Evolutionary conservation across 1,140 invertebrate species (phyloP), one percentile per base, ranked within the genome.

Genomic region (Cotesia chilonis): DNA sequence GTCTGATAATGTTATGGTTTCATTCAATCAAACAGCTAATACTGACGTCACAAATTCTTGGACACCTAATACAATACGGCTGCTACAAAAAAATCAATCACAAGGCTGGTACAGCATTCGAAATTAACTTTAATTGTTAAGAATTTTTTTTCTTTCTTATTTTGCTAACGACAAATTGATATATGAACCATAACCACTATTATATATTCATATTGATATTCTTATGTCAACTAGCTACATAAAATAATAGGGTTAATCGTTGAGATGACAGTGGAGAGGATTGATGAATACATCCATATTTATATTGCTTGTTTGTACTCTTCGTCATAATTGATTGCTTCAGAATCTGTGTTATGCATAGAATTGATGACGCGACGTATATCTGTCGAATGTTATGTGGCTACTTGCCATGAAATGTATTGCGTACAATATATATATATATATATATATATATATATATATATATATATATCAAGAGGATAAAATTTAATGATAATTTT

Each of bases 1-100:
- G 63, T 36, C 69, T 55, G 68, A 71, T 67, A 17, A 68, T 47
- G 79, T 78, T 14, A 69, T 82, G 67, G 71, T 88, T 78, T 80
- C 83, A 79, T 10, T 9, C 37, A 17, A 41, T 55, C 60, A 57
- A 67, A 57, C 37, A 4, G 10, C 10, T 35, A 51, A 57, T 17
- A 6, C 47, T 57, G 57, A 57, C 20, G 12, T 47, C 14, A 69
- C 47, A 28, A 71, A 66, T 57, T 59, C 54, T 61, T 61, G 63
- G 17, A 71, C 57, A 10, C 17, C 52, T 7, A 12, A 55, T 36
- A 52, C 71, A 60, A 57, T 60, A 67, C 37, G 52, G 20, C 61
- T 67, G 64, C 70, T 70, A 1, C 66, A 70, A 52, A 65, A 59
- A 12, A 69, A 70, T 57, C 70, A 67, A 75, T 67, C 70, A 60